Percentiles rank a stretch among this genome's conserved stretches.
Evolutionary conservation across 2,797 vertebrate species (phyloP).

Genomic region (Pseudochirops corinnae): DNA sequence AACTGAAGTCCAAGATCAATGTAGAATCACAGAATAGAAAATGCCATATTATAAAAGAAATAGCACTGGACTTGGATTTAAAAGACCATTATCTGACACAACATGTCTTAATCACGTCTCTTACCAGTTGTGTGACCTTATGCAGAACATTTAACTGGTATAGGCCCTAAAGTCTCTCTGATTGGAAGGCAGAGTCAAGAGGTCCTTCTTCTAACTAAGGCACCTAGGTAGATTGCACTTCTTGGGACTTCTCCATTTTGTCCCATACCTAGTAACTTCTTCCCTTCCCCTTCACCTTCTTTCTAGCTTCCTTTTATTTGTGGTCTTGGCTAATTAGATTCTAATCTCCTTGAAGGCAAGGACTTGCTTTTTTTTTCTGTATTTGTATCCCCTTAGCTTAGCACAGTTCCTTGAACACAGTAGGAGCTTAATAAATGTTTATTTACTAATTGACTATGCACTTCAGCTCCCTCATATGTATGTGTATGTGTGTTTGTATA

Average conservation of each 20-base stretch:
- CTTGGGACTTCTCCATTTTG: background rate
- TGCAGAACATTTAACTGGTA: too few relatives aligned
- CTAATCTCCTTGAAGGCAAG: background rate
- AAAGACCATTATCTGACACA: too few relatives aligned
- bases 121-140: too few relatives aligned
- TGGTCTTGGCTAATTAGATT: background rate
- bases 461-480: too few relatives aligned
- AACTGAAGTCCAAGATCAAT: background rate
- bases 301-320: too few relatives aligned
- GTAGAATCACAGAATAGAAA: background rate
- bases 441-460: too few relatives aligned
- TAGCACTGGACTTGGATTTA: too few relatives aligned
- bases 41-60: background rate
- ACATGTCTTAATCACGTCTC: background rate
- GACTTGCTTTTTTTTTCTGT: background rate
- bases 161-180: too few relatives aligned
- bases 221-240: background rate
- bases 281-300: background rate
- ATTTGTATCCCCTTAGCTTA: background rate
- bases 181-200: background rate
- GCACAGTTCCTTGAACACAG: background rate
- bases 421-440: too few relatives aligned
- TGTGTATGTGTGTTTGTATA: too few relatives aligned
- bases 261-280: background rate
- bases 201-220: background rate